A percentile compares a stretch with the other conserved stretches of the same genome.
These are phyloP conservation scores for Centropristis striata DNA, from an alignment of 2,113 vertebrate species.

Conservation along the genomic window DNA sequence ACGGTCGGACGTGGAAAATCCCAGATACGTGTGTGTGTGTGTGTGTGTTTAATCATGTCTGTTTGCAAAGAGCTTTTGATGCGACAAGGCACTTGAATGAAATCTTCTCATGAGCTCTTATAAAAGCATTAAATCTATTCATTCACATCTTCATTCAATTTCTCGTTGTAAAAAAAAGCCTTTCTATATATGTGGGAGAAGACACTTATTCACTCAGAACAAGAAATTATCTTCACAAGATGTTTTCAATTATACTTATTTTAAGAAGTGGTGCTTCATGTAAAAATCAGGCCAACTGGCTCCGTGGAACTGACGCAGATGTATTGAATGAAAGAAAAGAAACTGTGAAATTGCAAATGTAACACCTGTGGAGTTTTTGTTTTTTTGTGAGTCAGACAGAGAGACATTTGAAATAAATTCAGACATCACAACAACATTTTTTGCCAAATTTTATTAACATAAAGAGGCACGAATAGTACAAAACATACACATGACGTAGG, in stretches of 20 bases:
- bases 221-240: constrained; percentile 1
- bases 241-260: background rate
- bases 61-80: background rate
- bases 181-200: background rate
- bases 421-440: background rate
- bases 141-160: constrained; percentile 11
- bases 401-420: background rate
- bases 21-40: constrained; percentile 42
- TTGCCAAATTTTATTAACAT: constrained; percentile 52
- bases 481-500: background rate
- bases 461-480: background rate
- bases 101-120: constrained; percentile 16
- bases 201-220: background rate
- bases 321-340: background rate
- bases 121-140: constrained; percentile 5
- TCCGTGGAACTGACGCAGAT: background rate
- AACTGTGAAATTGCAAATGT: background rate
- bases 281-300: background rate
- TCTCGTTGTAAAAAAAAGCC: background rate
- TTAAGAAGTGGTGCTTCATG: background rate
- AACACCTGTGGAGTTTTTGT: constrained; percentile 10
- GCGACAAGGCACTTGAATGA: constrained; percentile 42
- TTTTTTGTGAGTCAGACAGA: background rate
- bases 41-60: constrained; percentile 43
- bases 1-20: constrained; percentile 53